Percentiles rank a stretch among this genome's conserved stretches.
Conservation (phyloP, 2,888 invertebrate genomes). For the Yponomeuta plumbellus region DNA sequence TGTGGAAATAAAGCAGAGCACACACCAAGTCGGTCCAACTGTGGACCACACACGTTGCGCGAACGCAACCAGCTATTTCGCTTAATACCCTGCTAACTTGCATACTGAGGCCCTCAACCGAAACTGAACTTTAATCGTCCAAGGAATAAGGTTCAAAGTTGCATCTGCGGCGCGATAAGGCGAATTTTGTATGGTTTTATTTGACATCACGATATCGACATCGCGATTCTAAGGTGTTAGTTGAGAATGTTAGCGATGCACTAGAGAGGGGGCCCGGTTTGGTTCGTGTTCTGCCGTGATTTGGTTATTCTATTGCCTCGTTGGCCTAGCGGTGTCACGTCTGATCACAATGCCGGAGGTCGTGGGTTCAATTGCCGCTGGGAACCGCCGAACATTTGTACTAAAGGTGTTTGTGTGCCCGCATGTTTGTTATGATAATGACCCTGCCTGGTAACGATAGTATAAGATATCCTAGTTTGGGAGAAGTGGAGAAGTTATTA, state of each 20-base stretch:
- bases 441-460: no score
- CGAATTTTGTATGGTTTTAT: slow-evolving; percentile 31
- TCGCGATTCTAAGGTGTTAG: slow-evolving; percentile 38
- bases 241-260: not conserved
- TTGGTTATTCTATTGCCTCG: no score
- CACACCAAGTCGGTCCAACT: slow-evolving; percentile 23
- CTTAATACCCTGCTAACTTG: slow-evolving; percentile 22
- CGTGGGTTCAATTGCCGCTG: no score
- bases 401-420: no score
- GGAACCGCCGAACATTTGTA: no score
- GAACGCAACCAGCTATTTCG: slow-evolving; percentile 29
- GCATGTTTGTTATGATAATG: no score
- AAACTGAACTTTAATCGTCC: slow-evolving; percentile 1
- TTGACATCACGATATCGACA: slow-evolving; percentile 44
- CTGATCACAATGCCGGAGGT: no score
- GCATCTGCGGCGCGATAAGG: not conserved
- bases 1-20: slow-evolving; percentile 26
- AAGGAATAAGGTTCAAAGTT: not conserved
- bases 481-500: no score
- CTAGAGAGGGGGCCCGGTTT: not conserved
- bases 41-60: slow-evolving; percentile 35
- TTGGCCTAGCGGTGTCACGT: no score
- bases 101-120: not conserved
- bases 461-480: no score
- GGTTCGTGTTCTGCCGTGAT: not conserved